Evolutionary conservation across 2,113 vertebrate species (phyloP).

Genomic region (Elachura formosa): DNA sequence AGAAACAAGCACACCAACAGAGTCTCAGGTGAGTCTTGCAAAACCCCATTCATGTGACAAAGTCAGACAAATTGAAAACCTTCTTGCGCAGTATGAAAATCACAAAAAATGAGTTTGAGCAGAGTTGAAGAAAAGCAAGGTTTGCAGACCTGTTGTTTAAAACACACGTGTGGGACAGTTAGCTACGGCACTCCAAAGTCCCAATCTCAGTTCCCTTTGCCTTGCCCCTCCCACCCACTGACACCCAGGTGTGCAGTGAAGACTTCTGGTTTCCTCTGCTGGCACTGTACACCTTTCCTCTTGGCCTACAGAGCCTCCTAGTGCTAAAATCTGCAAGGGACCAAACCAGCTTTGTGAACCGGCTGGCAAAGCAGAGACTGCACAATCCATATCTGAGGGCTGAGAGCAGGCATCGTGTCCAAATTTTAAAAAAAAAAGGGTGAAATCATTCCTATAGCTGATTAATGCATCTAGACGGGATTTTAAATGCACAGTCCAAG

Average conservation of each 20-base stretch:
- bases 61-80: not conserved
- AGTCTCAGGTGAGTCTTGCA: not conserved
- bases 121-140: not conserved
- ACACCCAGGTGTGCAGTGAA: rapidly evolving
- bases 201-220: rapidly evolving
- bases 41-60: not conserved
- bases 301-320: not conserved
- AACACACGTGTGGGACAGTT: rapidly evolving
- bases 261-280: rapidly evolving
- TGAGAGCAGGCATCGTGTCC: not conserved
- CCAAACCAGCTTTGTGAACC: not conserved
- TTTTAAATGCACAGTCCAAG: not conserved
- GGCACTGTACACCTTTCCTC: rapidly evolving
- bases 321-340: not conserved
- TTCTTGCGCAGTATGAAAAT: not conserved
- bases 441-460: not conserved
- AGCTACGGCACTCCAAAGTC: not conserved
- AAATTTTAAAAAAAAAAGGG: not conserved
- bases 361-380: not conserved
- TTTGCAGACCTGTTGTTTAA: not conserved
- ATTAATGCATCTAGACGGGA: not conserved
- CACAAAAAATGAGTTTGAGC: not conserved
- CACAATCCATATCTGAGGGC: not conserved
- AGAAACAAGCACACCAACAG: not conserved
- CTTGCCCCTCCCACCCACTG: not conserved